Conservation (phyloP, 53 echinoderm and acorn worm genomes). For the Holothuria scabra region DNA sequence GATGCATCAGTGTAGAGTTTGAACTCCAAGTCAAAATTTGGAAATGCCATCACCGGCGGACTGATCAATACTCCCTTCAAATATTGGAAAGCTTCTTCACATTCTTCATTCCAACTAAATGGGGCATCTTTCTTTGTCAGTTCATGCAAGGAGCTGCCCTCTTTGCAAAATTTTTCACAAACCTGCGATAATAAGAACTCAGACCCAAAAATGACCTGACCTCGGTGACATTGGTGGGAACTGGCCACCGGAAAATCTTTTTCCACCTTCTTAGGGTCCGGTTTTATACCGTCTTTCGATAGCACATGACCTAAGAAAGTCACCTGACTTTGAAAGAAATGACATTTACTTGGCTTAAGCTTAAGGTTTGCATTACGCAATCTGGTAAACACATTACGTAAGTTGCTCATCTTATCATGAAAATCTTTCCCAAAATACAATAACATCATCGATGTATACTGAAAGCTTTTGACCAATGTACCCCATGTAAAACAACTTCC, state of each 20-base stretch:
- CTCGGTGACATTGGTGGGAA: not conserved
- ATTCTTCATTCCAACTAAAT: conserved; percentile 39
- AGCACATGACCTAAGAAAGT: conserved; percentile 19
- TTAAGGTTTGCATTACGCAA: conserved; percentile 28
- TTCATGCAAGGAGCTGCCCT: not conserved
- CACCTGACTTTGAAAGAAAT: conserved; percentile 15
- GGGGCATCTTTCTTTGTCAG: conserved; percentile 37
- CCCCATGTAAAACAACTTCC: conserved; percentile 62
- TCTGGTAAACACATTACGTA: conserved; percentile 53
- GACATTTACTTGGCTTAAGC: conserved; percentile 12
- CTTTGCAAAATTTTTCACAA: conserved; percentile 22
- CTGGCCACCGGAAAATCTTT: not conserved
- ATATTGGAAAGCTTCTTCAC: conserved; percentile 47
- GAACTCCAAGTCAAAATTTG: no score
- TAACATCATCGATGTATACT: conserved; percentile 69
- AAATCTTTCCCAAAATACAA: conserved; percentile 67
- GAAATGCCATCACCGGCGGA: no score
- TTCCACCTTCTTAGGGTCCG: conserved; percentile 1
- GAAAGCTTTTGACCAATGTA: conserved; percentile 65
- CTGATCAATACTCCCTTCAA: conserved; percentile 10
- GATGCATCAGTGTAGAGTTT: no score
- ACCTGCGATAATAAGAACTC: conserved; percentile 12
- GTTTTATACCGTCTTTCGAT: conserved; percentile 14
- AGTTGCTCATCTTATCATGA: conserved; percentile 62
- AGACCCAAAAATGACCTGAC: conserved; percentile 25